Evolutionary conservation across 2,113 vertebrate genomes (phyloP), one percentile per base, ranked within the genome.

Genomic region (Dermatemys mawii): DNA sequence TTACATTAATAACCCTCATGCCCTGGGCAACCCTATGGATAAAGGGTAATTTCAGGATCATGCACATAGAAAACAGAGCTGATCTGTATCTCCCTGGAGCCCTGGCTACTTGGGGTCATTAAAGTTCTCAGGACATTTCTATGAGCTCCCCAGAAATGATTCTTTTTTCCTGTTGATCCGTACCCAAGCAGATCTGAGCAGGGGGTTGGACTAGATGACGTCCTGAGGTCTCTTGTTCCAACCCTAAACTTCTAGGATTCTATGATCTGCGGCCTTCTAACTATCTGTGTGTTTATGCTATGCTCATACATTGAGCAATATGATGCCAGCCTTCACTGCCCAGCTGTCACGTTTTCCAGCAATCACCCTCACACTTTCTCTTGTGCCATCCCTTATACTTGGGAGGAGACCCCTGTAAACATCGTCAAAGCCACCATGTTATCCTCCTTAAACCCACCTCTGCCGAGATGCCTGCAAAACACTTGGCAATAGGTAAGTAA

Each of bases 21-120:
- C 87, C 81, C 5, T 81, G 92, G 93, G 24, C 75, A 35, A 29
- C 6, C 11, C 92, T 57, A 83, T 57, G 81, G 70, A 86, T 78
- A 88, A 21, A 88, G 86, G 76, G 21, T 67, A 48, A 89, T 88
- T 95, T 27, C 89, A 83, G 92, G 76, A 92, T 93, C 96, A 89
- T 79, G 53, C 92, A 81, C 85, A 96, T 73, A 91, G 97, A 96
- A 88, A 89, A 9, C 50, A 27, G 91, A 86, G 67, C 89, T 48
- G 89, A 88, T 70, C 79, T 55, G 76, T 86, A 55, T 46, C 91
- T 89, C 95, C 54, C 11, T 0, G 35, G 81, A 89, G 53, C 81
- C 89, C 41, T 48, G 81, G 80, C 29, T 48, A 63, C 1, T 1
- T n/a, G 67, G 63, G 14, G 2, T 3, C 8, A 11, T 86, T 49